These are phyloP conservation scores for Mustela lutreola DNA, from an alignment of 2,113 vertebrate genomes.

Conservation along the genomic window DNA sequence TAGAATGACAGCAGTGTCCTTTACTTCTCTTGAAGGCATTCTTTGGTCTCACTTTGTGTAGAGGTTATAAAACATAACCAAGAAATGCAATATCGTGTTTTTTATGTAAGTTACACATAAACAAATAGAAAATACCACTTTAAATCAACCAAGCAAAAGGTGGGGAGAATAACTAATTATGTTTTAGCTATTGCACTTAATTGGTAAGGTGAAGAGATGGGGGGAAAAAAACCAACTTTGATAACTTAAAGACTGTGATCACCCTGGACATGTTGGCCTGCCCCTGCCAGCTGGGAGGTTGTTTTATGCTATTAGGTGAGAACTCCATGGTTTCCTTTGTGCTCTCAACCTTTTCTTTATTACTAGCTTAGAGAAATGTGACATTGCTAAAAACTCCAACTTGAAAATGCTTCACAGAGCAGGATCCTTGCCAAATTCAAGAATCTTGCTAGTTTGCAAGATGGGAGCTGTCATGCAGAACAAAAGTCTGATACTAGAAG, in stretches of 20 bases:
- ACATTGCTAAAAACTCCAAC: conserved; percentile 61
- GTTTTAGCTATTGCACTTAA: conserved; percentile 35
- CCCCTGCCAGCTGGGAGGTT: not conserved
- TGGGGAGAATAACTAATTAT: not conserved
- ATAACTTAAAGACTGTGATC: not conserved
- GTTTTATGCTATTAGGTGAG: conserved; percentile 11
- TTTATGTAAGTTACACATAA: not conserved
- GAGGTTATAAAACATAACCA: conserved; percentile 45
- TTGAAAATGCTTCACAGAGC: conserved; percentile 69
- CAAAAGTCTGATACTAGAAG: conserved; percentile 62
- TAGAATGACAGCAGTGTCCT: conserved; percentile 19
- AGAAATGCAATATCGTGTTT: conserved; percentile 28
- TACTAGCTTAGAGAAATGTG: conserved; percentile 54
- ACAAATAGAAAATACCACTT: conserved; percentile 26
- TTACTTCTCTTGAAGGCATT: conserved; percentile 56
- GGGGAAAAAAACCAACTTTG: not conserved
- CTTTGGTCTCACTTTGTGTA: conserved; percentile 21
- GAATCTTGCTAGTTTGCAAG: conserved; percentile 70
- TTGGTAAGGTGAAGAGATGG: conserved; percentile 40
- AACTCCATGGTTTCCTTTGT: conserved; percentile 1
- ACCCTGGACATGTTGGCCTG: not conserved
- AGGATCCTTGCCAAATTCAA: conserved; percentile 73
- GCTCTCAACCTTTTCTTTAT: conserved; percentile 34
- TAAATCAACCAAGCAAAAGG: not conserved
- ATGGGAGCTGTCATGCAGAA: conserved; percentile 47